A percentile compares a stretch with the other conserved stretches of the same genome.
Conservation (phyloP, 2,113 vertebrate genomes). For the Anthoscopus minutus region DNA sequence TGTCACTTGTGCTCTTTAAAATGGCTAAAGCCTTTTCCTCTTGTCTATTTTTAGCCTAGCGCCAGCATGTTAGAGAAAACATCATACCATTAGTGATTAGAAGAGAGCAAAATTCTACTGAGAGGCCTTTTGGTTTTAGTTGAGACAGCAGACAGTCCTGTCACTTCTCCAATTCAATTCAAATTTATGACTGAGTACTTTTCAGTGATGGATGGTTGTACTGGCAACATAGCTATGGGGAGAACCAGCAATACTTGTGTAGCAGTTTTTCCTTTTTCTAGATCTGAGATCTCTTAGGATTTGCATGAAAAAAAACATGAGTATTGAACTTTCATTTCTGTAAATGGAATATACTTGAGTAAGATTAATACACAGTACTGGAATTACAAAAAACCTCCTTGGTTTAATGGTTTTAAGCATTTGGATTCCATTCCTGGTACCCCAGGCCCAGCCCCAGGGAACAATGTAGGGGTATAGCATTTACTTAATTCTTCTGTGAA, state of each 20-base stretch:
- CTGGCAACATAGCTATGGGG: background rate
- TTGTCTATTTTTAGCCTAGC: background rate
- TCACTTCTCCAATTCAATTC: slow-evolving; percentile 4
- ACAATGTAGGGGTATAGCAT: background rate
- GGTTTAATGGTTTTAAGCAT: background rate
- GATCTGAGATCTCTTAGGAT: background rate
- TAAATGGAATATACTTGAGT: background rate
- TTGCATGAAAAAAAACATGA: background rate
- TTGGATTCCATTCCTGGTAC: background rate
- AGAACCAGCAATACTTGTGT: background rate
- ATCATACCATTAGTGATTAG: background rate
- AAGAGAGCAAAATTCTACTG: background rate
- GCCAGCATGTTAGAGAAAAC: background rate
- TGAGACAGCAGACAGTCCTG: background rate
- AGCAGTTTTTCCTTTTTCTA: background rate
- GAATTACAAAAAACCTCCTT: background rate
- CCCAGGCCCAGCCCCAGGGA: no score
- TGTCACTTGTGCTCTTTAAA: background rate
- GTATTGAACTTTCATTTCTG: background rate
- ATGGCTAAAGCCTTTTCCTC: background rate
- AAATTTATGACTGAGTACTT: slow-evolving; percentile 42
- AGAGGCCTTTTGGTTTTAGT: background rate
- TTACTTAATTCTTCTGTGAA: background rate
- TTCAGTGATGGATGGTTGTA: background rate
- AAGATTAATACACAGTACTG: background rate